Conservation (phyloP, 2,113 vertebrate species). For the Ageneiosus marmoratus region DNA sequence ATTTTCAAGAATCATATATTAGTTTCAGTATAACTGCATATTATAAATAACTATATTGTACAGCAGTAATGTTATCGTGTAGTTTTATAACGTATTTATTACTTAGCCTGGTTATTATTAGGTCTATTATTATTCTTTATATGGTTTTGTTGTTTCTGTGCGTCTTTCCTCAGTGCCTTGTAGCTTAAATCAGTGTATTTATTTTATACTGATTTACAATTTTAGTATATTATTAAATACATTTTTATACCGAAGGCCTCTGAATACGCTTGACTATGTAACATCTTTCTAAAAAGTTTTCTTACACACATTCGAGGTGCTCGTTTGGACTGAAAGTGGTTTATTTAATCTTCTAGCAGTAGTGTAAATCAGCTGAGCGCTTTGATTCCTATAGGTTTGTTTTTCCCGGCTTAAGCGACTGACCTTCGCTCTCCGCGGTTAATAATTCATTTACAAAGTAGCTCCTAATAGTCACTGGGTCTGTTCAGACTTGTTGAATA, state of each 20-base stretch:
- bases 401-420: slow-evolving; percentile 3
- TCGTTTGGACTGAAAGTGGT: not conserved
- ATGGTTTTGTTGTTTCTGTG: not conserved
- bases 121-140: not conserved
- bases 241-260: not conserved
- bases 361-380: not conserved
- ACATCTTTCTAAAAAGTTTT: not conserved
- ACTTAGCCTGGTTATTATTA: too few relatives aligned
- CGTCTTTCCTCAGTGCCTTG: not conserved
- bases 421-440: slow-evolving; percentile 39
- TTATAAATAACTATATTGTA: too few relatives aligned
- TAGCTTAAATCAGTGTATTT: not conserved
- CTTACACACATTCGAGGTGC: not conserved
- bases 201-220: not conserved
- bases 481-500: not conserved
- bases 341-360: not conserved
- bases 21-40: not conserved
- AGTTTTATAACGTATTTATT: not conserved
- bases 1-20: not conserved
- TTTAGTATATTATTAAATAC: not conserved
- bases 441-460: slow-evolving; percentile 36
- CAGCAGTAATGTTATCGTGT: not conserved
- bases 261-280: too few relatives aligned
- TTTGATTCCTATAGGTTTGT: not conserved
- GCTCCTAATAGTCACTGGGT: not conserved